A percentile compares a stretch with the other conserved stretches of the same genome.
Evolutionary conservation across 1,140 invertebrate species (phyloP).

Genomic region (Trichonephila inaurata): DNA sequence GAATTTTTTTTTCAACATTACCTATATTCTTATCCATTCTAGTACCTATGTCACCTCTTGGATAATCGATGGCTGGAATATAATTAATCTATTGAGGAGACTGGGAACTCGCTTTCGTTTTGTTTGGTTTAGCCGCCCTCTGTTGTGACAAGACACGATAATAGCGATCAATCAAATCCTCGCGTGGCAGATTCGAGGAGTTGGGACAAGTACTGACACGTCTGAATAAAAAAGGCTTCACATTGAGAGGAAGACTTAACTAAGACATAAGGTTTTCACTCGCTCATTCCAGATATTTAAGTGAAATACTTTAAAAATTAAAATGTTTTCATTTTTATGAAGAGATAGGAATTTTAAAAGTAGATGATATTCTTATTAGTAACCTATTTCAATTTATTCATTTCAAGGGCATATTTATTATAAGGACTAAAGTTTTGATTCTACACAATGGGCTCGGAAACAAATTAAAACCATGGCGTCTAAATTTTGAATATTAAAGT

Average conservation of each 20-base stretch:
- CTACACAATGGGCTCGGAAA: too few species aligned
- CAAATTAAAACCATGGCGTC: too few species aligned
- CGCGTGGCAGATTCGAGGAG: neutral
- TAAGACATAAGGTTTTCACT: neutral
- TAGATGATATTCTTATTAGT: too few species aligned
- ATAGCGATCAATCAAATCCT: neutral
- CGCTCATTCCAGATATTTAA: neutral
- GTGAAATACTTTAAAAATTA: too few species aligned
- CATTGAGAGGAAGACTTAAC: neutral
- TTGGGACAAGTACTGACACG: neutral
- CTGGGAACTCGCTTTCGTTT: neutral
- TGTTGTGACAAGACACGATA: neutral
- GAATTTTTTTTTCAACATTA: neutral
- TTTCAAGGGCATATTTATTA: too few species aligned
- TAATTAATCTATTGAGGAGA: neutral
- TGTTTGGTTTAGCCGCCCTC: neutral
- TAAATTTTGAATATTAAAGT: too few species aligned
- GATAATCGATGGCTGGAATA: neutral
- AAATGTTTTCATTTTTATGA: too few species aligned
- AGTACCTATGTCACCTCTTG: neutral
- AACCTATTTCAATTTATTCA: too few species aligned
- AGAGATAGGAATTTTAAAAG: too few species aligned
- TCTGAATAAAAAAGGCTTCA: neutral
- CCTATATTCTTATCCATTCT: neutral
- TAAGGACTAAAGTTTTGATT: too few species aligned